Evolutionary conservation across 2,797 vertebrate genomes (phyloP).

Genomic region (Schizothorax lantsangensis): DNA sequence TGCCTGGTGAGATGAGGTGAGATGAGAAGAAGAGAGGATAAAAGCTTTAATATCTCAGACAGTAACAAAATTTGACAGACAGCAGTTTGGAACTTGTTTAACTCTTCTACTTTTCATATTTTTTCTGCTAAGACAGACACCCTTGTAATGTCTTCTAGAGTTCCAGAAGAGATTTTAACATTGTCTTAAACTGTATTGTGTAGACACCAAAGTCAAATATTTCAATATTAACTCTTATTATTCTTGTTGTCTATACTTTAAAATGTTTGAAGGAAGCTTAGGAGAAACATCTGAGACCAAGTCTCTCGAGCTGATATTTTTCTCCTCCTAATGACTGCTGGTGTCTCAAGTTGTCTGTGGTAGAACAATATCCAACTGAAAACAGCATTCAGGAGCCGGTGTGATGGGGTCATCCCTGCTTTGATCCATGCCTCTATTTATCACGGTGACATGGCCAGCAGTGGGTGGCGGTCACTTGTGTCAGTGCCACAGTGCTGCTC

Average conservation of each 20-base stretch:
- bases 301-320: slow-evolving; percentile 54
- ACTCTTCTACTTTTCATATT: not conserved
- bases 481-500: not conserved
- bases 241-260: not conserved
- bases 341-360: not conserved
- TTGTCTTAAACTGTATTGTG: not conserved
- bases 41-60: not conserved
- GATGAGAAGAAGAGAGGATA: slow-evolving; percentile 17
- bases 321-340: not conserved
- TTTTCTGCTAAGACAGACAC: not conserved
- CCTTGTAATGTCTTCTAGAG: not conserved
- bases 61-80: slow-evolving; percentile 54
- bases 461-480: slow-evolving; percentile 51
- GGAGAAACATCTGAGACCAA: slow-evolving; percentile 62
- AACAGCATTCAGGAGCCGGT: slow-evolving; percentile 29
- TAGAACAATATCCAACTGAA: slow-evolving; percentile 17
- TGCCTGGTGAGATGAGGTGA: slow-evolving; percentile 55
- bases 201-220: not conserved
- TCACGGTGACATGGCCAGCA: slow-evolving; percentile 57
- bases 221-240: not conserved
- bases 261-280: not conserved
- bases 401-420: slow-evolving; percentile 66
- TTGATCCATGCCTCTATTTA: slow-evolving; percentile 69
- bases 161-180: not conserved
- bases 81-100: not conserved